Conservation (phyloP, 2,797 vertebrate species). For the Merluccius polli region DNA sequence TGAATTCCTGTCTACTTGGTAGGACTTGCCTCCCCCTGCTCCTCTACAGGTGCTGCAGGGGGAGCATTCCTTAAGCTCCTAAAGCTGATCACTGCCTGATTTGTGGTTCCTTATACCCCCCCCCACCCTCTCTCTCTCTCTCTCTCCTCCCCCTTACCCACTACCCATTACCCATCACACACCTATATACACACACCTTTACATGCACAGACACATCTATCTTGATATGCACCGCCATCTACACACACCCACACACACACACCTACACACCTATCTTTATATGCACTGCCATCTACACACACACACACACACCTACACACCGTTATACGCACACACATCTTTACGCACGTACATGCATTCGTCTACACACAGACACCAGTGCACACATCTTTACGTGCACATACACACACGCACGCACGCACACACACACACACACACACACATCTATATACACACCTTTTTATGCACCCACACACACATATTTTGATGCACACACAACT, state of each 20-base stretch:
- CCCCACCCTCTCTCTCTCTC: not conserved
- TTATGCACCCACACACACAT: not conserved
- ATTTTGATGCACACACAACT: not conserved
- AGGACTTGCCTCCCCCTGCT: constrained; percentile 60
- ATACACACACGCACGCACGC: constrained; percentile 3
- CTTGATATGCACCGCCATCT: too few relatives aligned
- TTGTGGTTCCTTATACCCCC: constrained; percentile 51
- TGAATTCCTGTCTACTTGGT: constrained; percentile 67
- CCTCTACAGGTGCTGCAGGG: constrained; percentile 68
- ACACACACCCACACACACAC: constrained; percentile 1
- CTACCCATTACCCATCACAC: not conserved
- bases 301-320: not conserved
- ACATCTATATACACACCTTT: too few relatives aligned
- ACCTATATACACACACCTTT: not conserved
- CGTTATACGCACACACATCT: not conserved
- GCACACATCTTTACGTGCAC: not conserved
- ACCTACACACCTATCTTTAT: not conserved
- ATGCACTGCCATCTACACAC: not conserved
- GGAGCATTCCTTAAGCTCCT: constrained; percentile 62
- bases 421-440: not conserved
- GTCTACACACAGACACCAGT: not conserved
- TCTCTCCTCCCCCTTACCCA: not conserved
- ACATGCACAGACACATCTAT: not conserved
- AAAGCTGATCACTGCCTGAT: constrained; percentile 62
- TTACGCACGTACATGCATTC: not conserved